These are phyloP conservation scores for Prionace glauca DNA, from an alignment of 2,797 vertebrate species.

Conservation along the genomic window DNA sequence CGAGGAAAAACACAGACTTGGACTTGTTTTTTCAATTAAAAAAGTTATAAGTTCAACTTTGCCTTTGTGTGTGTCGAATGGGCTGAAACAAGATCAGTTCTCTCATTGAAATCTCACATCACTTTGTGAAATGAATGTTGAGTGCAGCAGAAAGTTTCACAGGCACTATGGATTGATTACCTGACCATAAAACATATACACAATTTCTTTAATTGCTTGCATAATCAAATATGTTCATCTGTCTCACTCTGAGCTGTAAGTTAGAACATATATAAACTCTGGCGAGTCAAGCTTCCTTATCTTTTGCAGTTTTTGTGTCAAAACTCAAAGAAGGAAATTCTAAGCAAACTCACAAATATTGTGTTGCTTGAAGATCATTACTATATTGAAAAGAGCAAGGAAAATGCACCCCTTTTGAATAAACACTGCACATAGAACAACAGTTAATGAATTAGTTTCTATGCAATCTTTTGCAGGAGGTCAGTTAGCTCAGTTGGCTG, in stretches of 20 bases:
- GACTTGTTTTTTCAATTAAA: background rate
- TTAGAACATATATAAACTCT: background rate
- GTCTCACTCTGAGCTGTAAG: background rate
- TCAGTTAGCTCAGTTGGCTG: too few relatives aligned
- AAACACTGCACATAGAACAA: background rate
- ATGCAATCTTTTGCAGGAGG: too few relatives aligned
- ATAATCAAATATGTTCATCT: background rate
- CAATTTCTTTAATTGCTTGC: background rate
- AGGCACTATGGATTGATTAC: background rate
- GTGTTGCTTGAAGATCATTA: background rate
- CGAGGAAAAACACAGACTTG: background rate
- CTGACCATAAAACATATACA: background rate
- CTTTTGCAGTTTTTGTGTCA: background rate
- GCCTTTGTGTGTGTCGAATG: background rate
- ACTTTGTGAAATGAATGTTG: background rate
- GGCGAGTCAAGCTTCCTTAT: background rate
- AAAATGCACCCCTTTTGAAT: background rate
- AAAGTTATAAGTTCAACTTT: too few relatives aligned
- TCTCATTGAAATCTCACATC: background rate
- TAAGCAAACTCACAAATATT: background rate
- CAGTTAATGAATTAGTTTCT: too few relatives aligned
- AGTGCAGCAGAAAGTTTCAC: background rate
- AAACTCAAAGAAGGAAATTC: background rate
- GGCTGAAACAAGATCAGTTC: background rate
- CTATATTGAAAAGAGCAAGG: background rate